Conservation (phyloP, 53 echinoderm and acorn worm genomes). For the Actinopyga echinites region DNA sequence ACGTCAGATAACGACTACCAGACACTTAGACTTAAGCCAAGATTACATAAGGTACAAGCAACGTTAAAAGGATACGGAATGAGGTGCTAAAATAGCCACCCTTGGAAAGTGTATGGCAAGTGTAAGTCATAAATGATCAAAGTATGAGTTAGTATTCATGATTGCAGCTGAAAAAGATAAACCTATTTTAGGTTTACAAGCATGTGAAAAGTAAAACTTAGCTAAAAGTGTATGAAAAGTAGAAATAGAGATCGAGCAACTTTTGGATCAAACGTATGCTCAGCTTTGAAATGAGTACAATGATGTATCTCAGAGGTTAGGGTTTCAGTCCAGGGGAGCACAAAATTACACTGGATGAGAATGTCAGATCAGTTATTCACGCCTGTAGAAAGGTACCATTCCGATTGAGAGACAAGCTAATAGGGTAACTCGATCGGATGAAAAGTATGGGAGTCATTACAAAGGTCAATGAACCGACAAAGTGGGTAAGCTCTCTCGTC, state of each 20-base stretch:
- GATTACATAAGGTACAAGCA: neutral
- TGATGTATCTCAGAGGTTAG: constrained; percentile 24
- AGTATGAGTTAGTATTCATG: too few relatives aligned
- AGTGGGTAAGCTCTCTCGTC: constrained; percentile 44
- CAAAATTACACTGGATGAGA: neutral
- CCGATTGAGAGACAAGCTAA: neutral
- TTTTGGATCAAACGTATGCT: neutral
- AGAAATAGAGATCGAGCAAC: too few relatives aligned
- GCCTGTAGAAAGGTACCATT: constrained; percentile 30
- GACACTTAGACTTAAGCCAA: too few relatives aligned
- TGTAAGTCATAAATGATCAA: too few relatives aligned
- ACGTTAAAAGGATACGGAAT: constrained; percentile 15
- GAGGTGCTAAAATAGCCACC: constrained; percentile 24
- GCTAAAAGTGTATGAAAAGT: too few relatives aligned
- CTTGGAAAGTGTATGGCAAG: constrained; percentile 30
- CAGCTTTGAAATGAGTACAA: neutral
- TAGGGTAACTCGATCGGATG: constrained; percentile 14
- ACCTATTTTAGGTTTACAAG: too few relatives aligned
- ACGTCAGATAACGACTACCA: too few relatives aligned
- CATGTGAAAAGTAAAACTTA: too few relatives aligned
- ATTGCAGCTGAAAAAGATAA: too few relatives aligned
- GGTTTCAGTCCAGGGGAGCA: neutral
- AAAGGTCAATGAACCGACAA: constrained; percentile 29
- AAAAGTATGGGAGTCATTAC: constrained; percentile 1
- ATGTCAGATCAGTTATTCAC: neutral